phyloP scores from a whole-genome alignment of 2,113 vertebrate species.

The Hemiscyllium ocellatum region DNA sequence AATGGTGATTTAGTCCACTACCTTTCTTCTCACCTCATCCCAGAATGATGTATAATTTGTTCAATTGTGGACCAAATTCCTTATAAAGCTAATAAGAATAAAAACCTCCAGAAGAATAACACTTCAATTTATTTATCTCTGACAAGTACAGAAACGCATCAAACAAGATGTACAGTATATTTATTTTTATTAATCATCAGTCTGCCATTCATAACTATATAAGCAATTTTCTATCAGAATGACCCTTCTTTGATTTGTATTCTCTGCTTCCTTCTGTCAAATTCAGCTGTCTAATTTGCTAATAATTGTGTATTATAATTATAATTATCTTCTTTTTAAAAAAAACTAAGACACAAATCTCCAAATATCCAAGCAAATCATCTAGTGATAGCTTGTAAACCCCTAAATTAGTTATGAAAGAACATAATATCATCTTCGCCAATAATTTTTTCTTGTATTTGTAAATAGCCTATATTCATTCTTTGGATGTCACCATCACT shows the following conservation, averaged over 20 bases:
- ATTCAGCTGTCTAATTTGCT: neutral
- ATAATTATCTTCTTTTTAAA: neutral
- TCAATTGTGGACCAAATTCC: neutral
- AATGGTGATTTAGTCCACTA: neutral
- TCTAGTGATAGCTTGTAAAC: neutral
- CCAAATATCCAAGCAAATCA: neutral
- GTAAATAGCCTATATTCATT: neutral
- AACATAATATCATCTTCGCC: neutral
- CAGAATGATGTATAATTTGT: neutral
- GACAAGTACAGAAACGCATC: neutral
- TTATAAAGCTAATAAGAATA: neutral
- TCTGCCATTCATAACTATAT: neutral
- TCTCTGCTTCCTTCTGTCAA: neutral
- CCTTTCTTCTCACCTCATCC: neutral
- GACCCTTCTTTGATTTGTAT: neutral
- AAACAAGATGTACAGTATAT: neutral
- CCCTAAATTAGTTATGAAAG: neutral
- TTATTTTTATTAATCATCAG: neutral
- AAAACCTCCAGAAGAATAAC: neutral
- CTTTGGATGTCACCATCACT: no score
- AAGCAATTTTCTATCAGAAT: neutral
- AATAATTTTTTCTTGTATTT: neutral
- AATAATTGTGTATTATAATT: neutral
- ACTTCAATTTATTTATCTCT: neutral
- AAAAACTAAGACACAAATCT: neutral